Percentiles rank a stretch among this genome's conserved stretches.
phyloP scores from a whole-genome alignment of 2,888 invertebrate species.

The Epirrhoe tristata region DNA sequence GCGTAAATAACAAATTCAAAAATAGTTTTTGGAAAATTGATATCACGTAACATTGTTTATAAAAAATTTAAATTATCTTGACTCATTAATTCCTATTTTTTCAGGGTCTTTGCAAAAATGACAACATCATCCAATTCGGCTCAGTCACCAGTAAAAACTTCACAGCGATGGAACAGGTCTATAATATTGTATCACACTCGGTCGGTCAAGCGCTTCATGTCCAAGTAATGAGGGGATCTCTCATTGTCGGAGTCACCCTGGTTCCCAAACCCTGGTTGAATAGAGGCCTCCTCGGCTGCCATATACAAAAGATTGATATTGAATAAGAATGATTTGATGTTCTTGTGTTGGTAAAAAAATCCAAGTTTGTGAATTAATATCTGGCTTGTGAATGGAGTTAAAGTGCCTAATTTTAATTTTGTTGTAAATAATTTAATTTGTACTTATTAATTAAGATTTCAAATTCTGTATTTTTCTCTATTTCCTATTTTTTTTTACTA shows the following conservation, averaged over 20 bases:
- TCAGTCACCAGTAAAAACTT: slow-evolving; percentile 90
- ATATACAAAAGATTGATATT: slow-evolving; percentile 57
- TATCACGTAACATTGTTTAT: too few species aligned
- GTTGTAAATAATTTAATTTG: too few species aligned
- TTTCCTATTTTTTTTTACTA: too few species aligned
- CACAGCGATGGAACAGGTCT: slow-evolving; percentile 88
- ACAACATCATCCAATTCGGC: slow-evolving; percentile 91
- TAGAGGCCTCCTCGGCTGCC: slow-evolving; percentile 89
- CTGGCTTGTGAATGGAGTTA: too few species aligned
- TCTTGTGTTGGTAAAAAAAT: too few species aligned
- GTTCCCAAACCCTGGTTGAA: slow-evolving; percentile 92
- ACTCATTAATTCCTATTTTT: slow-evolving; percentile 25
- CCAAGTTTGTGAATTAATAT: too few species aligned
- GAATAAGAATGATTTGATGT: neutral
- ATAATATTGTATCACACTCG: slow-evolving; percentile 88
- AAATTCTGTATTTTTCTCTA: too few species aligned
- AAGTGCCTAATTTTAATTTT: too few species aligned
- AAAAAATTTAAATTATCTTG: too few species aligned
- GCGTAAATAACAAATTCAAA: too few species aligned
- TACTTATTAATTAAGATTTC: too few species aligned
- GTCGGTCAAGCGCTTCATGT: slow-evolving; percentile 84
- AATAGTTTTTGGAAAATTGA: too few species aligned
- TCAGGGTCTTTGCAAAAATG: slow-evolving; percentile 89
- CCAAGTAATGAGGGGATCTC: slow-evolving; percentile 75
- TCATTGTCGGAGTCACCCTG: slow-evolving; percentile 84